These are phyloP conservation scores for Drosophila rellima DNA, from an alignment of 2,888 invertebrate genomes.

Conservation along the genomic window DNA sequence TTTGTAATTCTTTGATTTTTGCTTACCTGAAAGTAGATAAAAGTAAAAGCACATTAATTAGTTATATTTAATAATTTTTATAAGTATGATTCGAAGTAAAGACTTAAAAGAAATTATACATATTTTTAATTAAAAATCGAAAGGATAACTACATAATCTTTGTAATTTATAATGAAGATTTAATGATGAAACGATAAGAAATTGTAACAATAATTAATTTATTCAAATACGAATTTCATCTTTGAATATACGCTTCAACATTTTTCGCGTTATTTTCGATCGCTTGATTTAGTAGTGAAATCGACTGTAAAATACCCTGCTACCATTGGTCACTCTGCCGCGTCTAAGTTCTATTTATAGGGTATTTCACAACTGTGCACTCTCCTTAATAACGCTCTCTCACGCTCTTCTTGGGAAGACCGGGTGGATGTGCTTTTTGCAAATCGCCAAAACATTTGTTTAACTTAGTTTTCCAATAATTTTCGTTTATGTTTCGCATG, in stretches of 20 bases:
- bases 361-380: neutral
- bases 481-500: slow-evolving; percentile 54
- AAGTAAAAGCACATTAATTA: neutral
- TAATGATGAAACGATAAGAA: too few species aligned
- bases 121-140: too few species aligned
- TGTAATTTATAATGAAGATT: too few species aligned
- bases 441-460: slow-evolving; percentile 50
- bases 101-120: too few species aligned
- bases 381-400: too few species aligned
- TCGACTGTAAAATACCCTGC: neutral
- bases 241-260: neutral
- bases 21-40: slow-evolving; percentile 63
- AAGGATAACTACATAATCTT: too few species aligned
- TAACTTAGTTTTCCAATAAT: slow-evolving; percentile 45
- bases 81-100: too few species aligned
- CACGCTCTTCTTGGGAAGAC: slow-evolving; percentile 9
- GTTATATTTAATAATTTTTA: too few species aligned
- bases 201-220: neutral
- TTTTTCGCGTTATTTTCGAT: neutral
- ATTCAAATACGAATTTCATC: neutral
- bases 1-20: slow-evolving; percentile 24
- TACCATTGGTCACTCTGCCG: neutral
- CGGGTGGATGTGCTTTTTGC: slow-evolving; percentile 14
- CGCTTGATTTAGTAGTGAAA: neutral
- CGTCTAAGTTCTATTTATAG: neutral